Base-by-base conservation (phyloP, 2,113 vertebrate species). In the Psammodynastes pulverulentus region DNA sequence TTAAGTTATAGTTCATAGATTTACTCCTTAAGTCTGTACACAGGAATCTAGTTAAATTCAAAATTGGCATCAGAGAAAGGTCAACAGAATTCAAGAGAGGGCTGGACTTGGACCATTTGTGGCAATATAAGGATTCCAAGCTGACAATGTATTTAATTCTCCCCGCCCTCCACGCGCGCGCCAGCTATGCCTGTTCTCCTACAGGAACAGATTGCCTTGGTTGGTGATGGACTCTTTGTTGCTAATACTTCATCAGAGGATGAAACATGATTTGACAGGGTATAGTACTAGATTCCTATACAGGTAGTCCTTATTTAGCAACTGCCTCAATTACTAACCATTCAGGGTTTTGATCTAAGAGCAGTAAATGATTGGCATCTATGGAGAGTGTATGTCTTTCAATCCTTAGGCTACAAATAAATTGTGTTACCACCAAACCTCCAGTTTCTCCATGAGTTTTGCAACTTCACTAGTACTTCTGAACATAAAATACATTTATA, bases 111-210 rank as follows among this genome's bases (percentile, higher is more conserved):
- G 8, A 26, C 23, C 8, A 0, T 56, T 62, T 62, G 26, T 62
- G 56, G 3, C 56, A 62, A 62, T 23, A 4, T 54, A 54, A 54
- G 23, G 21, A 54, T 29, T 62, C 56, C 26, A 62, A 62, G 56
- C 24, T 29, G 56, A 58, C 29, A 26, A 58, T 62, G 26, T 29
- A 29, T 26, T 62, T 29, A 62, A 62, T 26, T 62, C 1, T 29
- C 3, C 9, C 24, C 24, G 0, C 0, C 54, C 1, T 23, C 9
- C 56, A 12, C 26, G 12, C 10, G 2, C 9, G 10, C 9, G 0
- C 19, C 21, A 62, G 26, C 24, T 58, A 3, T 0, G 56, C 56
- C 56, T 62, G 56, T 58, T 58, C 3, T 26, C 56, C 56, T 29
- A 58, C 26, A 58, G 62, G 62, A 72, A 34, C 4, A n/a, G n/a